phyloP scores from a whole-genome alignment of 2,113 vertebrate genomes.

The Myrmecophaga tridactyla region DNA sequence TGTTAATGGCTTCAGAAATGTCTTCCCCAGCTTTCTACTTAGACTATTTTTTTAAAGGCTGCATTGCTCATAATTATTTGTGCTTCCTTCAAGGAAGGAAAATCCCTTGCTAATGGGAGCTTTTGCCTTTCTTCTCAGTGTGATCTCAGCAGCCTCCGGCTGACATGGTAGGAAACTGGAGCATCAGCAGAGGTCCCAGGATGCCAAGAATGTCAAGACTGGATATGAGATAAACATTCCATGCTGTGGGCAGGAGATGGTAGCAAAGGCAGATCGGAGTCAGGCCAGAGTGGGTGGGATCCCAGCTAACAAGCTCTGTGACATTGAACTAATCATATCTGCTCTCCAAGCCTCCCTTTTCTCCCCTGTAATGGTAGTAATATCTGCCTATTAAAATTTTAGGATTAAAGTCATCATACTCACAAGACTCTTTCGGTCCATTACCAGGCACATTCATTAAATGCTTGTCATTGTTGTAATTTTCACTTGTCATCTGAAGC shows the following conservation, averaged over 20 bases:
- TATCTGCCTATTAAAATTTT: background rate
- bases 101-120: background rate
- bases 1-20: background rate
- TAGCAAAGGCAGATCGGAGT: background rate
- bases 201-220: background rate
- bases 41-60: background rate
- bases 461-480: background rate
- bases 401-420: background rate
- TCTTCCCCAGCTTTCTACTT: background rate
- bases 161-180: background rate
- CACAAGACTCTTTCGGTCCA: background rate
- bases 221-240: background rate
- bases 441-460: background rate
- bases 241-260: fast-evolving
- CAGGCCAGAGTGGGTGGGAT: fast-evolving
- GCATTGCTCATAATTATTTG: background rate
- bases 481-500: background rate
- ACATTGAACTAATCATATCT: background rate
- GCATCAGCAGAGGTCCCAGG: fast-evolving
- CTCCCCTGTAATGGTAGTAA: background rate
- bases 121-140: background rate
- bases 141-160: background rate
- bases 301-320: background rate
- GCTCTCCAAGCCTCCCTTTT: background rate
- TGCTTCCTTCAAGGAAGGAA: background rate